phyloP scores from a whole-genome alignment of 1,140 invertebrate species.

The Drosophila lacertosa region DNA sequence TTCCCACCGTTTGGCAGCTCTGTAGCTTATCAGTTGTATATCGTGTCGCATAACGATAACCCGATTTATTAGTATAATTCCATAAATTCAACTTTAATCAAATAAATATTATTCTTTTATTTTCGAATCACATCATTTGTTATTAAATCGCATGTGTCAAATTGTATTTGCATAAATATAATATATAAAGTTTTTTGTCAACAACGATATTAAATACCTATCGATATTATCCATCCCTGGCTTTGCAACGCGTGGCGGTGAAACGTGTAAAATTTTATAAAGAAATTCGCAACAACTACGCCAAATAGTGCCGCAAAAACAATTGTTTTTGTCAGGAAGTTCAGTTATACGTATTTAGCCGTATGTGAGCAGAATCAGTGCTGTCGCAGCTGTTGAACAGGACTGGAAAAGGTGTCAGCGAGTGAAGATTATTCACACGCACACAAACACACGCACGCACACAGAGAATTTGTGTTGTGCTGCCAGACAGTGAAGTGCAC shows the following conservation, averaged over 20 bases:
- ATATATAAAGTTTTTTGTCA: background rate
- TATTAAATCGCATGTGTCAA: background rate
- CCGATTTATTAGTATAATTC: background rate
- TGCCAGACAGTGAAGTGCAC: conserved; percentile 45
- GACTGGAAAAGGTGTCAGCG: conserved; percentile 26
- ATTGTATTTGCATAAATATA: background rate
- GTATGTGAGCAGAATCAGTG: background rate
- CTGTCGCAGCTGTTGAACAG: conserved; percentile 6
- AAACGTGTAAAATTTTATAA: conserved; percentile 51
- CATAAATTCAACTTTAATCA: background rate
- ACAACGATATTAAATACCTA: conserved; percentile 12
- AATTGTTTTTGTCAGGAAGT: conserved; percentile 30
- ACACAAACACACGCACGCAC: conserved; percentile 13
- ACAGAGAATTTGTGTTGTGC: conserved; percentile 29
- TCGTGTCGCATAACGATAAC: background rate
- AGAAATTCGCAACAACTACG: conserved; percentile 43
- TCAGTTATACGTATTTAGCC: conserved; percentile 1
- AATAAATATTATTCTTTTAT: background rate
- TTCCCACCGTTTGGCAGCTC: conserved; percentile 2
- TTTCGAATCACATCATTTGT: background rate
- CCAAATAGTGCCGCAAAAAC: conserved; percentile 27
- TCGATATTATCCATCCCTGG: conserved; percentile 42
- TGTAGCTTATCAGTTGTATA: background rate
- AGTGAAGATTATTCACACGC: conserved; percentile 33
- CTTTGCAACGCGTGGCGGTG: conserved; percentile 53